Percentiles rank a stretch among this genome's conserved stretches.
phyloP scores from a whole-genome alignment of 2,797 vertebrate genomes.

The Carcharodon carcharias region DNA sequence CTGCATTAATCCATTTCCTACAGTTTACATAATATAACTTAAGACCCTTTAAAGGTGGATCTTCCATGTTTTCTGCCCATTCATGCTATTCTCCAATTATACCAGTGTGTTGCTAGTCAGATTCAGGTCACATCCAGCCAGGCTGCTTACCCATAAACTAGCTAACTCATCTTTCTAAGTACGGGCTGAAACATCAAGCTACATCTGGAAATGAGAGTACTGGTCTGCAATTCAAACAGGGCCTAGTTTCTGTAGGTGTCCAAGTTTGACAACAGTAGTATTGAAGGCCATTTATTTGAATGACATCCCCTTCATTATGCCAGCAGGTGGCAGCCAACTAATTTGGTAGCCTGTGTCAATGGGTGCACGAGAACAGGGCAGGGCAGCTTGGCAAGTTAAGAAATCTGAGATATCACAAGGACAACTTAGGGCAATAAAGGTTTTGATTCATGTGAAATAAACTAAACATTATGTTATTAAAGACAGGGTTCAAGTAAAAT shows the following conservation, averaged over 20 bases:
- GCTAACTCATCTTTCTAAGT: not conserved
- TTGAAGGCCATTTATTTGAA: not conserved
- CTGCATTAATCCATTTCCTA: not conserved
- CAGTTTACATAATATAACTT: not conserved
- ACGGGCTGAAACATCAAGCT: not conserved
- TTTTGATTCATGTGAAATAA: not conserved
- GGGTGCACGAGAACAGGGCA: not conserved
- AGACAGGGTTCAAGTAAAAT: not conserved
- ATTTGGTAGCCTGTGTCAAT: not conserved
- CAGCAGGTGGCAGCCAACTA: slow-evolving; percentile 5
- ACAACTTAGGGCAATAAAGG: not conserved
- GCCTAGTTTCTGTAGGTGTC: too few relatives aligned
- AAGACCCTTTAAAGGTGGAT: not conserved
- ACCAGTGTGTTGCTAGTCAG: not conserved
- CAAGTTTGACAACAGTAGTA: too few relatives aligned
- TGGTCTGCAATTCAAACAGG: not conserved
- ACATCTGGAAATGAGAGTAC: not conserved
- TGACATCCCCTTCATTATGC: not conserved
- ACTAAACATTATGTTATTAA: not conserved
- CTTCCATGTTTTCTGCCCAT: not conserved
- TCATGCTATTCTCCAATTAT: not conserved
- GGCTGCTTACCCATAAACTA: not conserved
- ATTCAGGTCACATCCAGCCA: not conserved
- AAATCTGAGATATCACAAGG: not conserved
- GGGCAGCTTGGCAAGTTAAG: not conserved